A percentile compares a stretch with the other conserved stretches of the same genome.
phyloP scores from a whole-genome alignment of 2,797 vertebrate genomes.

The Vespertilio murinus region DNA sequence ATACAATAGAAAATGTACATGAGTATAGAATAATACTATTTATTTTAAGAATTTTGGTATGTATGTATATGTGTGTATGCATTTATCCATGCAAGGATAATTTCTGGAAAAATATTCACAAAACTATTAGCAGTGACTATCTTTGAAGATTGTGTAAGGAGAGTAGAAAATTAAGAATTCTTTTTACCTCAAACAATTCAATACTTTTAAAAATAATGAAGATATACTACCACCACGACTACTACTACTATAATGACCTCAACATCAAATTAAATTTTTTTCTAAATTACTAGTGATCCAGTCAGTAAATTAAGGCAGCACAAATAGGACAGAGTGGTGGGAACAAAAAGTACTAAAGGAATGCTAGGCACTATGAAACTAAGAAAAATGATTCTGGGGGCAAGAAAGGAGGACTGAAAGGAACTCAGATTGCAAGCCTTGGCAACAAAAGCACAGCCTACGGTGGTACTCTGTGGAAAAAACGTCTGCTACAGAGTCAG shows the following conservation, averaged over 20 bases:
- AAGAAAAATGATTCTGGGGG: background rate
- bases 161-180: constrained; percentile 14
- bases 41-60: background rate
- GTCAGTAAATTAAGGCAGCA: background rate
- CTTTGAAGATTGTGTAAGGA: background rate
- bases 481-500: background rate
- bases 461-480: background rate
- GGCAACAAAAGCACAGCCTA: background rate
- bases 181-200: background rate
- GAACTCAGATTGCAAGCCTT: background rate
- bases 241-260: background rate
- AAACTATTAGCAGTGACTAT: background rate
- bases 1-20: background rate
- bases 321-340: background rate
- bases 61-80: background rate
- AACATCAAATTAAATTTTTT: background rate
- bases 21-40: background rate
- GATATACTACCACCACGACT: background rate
- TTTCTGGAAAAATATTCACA: constrained; percentile 21
- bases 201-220: background rate
- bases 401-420: background rate
- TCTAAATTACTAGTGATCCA: background rate
- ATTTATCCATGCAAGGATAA: background rate
- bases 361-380: background rate
- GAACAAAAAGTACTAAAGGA: background rate